A percentile compares a stretch with the other conserved stretches of the same genome.
Evolutionary conservation across 2,113 vertebrate genomes (phyloP).

Genomic region (Amazona guildingii): DNA sequence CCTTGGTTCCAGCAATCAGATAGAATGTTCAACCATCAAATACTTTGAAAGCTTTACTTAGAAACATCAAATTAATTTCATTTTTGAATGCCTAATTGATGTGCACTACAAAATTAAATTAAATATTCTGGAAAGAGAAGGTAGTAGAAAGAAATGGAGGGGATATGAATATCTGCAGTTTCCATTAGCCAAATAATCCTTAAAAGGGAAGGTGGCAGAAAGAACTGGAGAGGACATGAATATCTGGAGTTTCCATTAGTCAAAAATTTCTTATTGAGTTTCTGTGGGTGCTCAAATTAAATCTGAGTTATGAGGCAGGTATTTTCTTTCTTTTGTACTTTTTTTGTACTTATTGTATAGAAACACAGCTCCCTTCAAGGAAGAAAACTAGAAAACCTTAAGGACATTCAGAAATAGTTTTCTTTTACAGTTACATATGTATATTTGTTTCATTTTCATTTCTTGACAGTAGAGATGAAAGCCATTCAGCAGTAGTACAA

Average conservation of each 20-base stretch:
- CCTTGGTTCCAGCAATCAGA: background rate
- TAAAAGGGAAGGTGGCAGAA: background rate
- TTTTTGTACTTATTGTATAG: background rate
- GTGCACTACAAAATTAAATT: background rate
- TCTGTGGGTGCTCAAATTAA: slow-evolving; percentile 51
- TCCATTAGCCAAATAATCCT: slow-evolving; percentile 13
- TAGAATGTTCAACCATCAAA: background rate
- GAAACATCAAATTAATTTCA: background rate
- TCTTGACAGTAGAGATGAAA: background rate
- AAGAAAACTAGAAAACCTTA: background rate
- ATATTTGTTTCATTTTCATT: slow-evolving; percentile 19
- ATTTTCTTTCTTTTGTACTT: background rate
- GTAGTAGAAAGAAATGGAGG: background rate
- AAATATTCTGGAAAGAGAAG: background rate
- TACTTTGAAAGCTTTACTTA: background rate
- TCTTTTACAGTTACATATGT: background rate
- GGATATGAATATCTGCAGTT: slow-evolving; percentile 14
- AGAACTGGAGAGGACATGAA: background rate
- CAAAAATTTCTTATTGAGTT: background rate
- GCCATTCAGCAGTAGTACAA: background rate
- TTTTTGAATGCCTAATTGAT: background rate
- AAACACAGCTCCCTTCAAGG: background rate
- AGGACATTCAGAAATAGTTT: background rate
- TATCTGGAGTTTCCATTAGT: slow-evolving; percentile 35
- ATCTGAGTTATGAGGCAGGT: background rate